These are phyloP conservation scores for Lamellibrachia columna DNA, from an alignment of 2,888 invertebrate genomes.

Conservation along the genomic window DNA sequence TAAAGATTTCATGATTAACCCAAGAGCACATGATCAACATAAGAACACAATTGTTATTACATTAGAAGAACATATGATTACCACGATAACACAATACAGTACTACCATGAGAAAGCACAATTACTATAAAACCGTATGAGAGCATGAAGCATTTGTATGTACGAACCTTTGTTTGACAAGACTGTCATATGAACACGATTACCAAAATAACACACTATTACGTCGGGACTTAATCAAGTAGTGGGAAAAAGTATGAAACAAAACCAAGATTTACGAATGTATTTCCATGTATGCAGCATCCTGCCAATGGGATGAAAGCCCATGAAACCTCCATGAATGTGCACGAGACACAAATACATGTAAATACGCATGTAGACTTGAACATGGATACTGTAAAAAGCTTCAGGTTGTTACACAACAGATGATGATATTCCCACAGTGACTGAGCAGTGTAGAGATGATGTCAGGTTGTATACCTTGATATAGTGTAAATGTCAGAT, in stretches of 20 bases:
- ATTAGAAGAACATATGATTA: no score
- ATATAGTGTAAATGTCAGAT: constrained; percentile 92
- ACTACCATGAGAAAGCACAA: background rate
- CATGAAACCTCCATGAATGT: background rate
- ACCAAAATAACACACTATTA: no score
- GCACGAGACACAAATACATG: background rate
- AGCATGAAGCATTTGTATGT: background rate
- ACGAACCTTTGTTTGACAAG: background rate
- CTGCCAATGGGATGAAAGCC: background rate
- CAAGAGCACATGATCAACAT: no score
- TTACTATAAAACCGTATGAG: background rate
- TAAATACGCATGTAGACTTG: background rate
- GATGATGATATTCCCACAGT: background rate
- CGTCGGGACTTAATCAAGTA: background rate
- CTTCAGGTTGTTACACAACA: background rate
- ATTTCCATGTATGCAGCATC: constrained; percentile 1
- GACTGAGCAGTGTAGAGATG: background rate
- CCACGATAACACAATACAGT: background rate
- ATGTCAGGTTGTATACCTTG: constrained; percentile 53
- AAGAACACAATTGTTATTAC: no score
- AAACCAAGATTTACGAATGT: background rate
- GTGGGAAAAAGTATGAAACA: background rate
- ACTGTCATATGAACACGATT: no score
- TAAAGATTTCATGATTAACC: no score
- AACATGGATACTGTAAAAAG: background rate